phyloP scores from a whole-genome alignment of 1,140 invertebrate species.

The Procambarus clarkii region DNA sequence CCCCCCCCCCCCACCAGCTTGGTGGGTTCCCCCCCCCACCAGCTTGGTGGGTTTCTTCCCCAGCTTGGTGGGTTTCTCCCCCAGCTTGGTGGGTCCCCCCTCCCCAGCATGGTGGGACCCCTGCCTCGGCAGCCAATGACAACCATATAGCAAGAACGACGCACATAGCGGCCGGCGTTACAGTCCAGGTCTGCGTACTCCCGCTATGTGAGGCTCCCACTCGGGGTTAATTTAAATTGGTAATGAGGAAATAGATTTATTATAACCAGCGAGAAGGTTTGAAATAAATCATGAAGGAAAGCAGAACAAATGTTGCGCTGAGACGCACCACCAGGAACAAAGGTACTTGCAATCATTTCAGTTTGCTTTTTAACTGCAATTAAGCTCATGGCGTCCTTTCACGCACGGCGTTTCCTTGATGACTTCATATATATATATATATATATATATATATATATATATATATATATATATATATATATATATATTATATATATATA shows the following conservation, averaged over 20 bases:
- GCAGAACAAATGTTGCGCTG: background rate
- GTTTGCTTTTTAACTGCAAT: background rate
- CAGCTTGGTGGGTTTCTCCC: too few species aligned
- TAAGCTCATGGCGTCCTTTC: background rate
- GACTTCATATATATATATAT: too few species aligned
- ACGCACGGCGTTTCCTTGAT: background rate
- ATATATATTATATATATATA: too few species aligned
- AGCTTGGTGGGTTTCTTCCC: too few species aligned
- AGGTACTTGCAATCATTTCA: background rate
- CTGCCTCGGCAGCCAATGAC: too few species aligned
- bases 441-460: too few species aligned
- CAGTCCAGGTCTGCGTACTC: background rate
- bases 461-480: too few species aligned
- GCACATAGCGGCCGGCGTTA: background rate
- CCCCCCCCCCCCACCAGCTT: too few species aligned
- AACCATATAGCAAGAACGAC: too few species aligned
- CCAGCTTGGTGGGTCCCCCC: too few species aligned
- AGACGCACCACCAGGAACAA: background rate
- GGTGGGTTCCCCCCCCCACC: too few species aligned
- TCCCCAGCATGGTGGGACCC: too few species aligned
- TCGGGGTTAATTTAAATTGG: background rate
- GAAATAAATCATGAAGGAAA: background rate
- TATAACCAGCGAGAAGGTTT: background rate
- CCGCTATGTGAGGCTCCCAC: background rate
- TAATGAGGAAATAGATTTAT: slow-evolving; percentile 1